A percentile compares a stretch with the other conserved stretches of the same genome.
phyloP scores from a whole-genome alignment of 2,797 vertebrate genomes.

The Eulemur rubriventer region DNA sequence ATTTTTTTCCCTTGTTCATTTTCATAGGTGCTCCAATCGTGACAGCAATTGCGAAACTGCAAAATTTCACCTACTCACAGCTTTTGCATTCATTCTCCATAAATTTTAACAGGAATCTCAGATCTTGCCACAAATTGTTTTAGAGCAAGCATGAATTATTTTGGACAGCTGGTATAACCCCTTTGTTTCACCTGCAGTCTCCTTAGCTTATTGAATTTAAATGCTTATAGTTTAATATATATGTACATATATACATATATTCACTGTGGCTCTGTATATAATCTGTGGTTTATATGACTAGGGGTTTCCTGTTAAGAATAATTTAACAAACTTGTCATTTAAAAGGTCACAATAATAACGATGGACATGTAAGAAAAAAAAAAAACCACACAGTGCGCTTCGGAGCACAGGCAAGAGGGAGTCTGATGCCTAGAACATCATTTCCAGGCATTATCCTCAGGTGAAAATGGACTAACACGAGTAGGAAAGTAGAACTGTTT shows the following conservation, averaged over 20 bases:
- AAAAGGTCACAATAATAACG: not conserved
- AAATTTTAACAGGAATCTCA: slow-evolving; percentile 24
- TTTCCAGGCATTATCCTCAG: slow-evolving; percentile 8
- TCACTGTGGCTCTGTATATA: not conserved
- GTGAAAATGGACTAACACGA: not conserved
- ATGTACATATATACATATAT: not conserved
- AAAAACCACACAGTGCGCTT: not conserved
- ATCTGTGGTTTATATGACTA: not conserved
- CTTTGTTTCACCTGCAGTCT: not conserved
- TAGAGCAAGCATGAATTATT: slow-evolving; percentile 20
- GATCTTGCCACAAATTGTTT: slow-evolving; percentile 32
- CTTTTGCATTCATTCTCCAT: not conserved
- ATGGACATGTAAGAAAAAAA: not conserved
- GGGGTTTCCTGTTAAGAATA: not conserved
- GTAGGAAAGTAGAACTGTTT: slow-evolving; percentile 1
- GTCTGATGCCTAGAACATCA: not conserved
- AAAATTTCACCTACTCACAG: slow-evolving; percentile 24
- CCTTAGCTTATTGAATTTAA: slow-evolving; percentile 3
- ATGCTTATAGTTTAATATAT: not conserved
- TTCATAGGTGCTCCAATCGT: slow-evolving; percentile 46
- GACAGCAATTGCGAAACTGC: slow-evolving; percentile 48
- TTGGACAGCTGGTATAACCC: slow-evolving; percentile 23
- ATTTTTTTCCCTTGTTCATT: slow-evolving; percentile 63
- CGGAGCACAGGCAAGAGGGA: not conserved
- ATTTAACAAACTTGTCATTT: slow-evolving; percentile 35